Base-by-base conservation (phyloP, 2,113 vertebrate genomes). In the Corythaeola cristata region DNA sequence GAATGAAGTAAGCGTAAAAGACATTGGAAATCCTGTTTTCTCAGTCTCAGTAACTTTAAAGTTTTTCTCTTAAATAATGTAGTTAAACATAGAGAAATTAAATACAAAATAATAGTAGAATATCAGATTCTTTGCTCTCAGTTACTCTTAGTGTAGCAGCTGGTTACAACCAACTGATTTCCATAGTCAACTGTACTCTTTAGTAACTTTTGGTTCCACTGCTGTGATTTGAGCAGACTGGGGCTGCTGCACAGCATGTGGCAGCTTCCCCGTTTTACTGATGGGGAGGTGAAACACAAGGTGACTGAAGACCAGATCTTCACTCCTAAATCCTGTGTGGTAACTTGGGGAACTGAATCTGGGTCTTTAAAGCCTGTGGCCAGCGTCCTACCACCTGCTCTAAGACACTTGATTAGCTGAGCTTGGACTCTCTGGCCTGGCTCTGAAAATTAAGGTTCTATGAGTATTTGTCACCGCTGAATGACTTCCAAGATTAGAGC, bases 311-410 rank as follows among this genome's bases (percentile, higher is more conserved):
- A 5, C 55, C 13, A 67, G 16, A 5, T 37, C 33, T 78, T 71
- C 4, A 4, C 24, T 77, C 33, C 66, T 53, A 39, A 84, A 53
- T 60, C 27, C 21, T 27, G 6, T 12, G 14, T 47, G 33, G 10
- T n/a, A 49, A 37, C 30, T 18, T 4, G 1, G 27, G 35, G 21
- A 47, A 13, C 15, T 49, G 45, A 56, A 67, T 18, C 32, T 85
- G 28, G 1, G 3, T 53, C 55, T 85, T 68, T 35, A 41, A 52
- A 52, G 14, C 0, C 0, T 55, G 28, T 3, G 5, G 24, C 16
- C 59, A 56, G 18, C 35, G 21, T 52, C 50, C 27, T 64, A 18
- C 28, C 18, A 26, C 49, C 26, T 72, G 26, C 8, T 69, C 11
- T 41, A 9, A 47, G 21, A 30, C 28, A 52, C 12, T 79, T 27